phyloP scores from a whole-genome alignment of 2,888 invertebrate species.

The Apantesis nais region DNA sequence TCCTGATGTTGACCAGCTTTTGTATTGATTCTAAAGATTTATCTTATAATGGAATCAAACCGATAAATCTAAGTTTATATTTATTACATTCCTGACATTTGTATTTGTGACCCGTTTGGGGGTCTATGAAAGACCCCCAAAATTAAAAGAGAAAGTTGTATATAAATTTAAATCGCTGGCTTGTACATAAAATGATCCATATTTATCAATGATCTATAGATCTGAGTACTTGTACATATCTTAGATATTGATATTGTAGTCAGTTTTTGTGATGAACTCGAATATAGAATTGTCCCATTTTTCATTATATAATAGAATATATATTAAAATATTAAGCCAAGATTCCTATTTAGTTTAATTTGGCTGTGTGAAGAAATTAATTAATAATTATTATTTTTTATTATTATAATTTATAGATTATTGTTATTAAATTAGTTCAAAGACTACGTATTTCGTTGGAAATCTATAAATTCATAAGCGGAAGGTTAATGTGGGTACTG shows the following conservation, averaged over 20 bases:
- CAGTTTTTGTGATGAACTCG: slow-evolving; percentile 8
- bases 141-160: slow-evolving; percentile 1
- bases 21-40: not conserved
- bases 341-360: not conserved
- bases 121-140: not conserved
- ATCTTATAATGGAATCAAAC: not conserved
- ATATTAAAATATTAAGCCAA: not conserved
- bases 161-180: slow-evolving; percentile 6
- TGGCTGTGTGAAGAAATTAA: slow-evolving; percentile 3
- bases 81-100: not conserved
- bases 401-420: not conserved
- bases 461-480: not conserved
- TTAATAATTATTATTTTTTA: not conserved
- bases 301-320: not conserved
- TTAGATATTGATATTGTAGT: slow-evolving; percentile 10
- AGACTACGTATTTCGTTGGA: not conserved
- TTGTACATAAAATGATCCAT: slow-evolving; percentile 12
- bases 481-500: not conserved
- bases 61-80: not conserved
- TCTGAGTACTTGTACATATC: slow-evolving; percentile 12
- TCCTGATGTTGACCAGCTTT: slow-evolving; percentile 1
- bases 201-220: slow-evolving; percentile 13
- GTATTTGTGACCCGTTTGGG: not conserved
- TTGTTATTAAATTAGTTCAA: not conserved
- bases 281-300: not conserved